Conservation (phyloP, 2,888 invertebrate genomes). For the Dolomedes plantarius region DNA sequence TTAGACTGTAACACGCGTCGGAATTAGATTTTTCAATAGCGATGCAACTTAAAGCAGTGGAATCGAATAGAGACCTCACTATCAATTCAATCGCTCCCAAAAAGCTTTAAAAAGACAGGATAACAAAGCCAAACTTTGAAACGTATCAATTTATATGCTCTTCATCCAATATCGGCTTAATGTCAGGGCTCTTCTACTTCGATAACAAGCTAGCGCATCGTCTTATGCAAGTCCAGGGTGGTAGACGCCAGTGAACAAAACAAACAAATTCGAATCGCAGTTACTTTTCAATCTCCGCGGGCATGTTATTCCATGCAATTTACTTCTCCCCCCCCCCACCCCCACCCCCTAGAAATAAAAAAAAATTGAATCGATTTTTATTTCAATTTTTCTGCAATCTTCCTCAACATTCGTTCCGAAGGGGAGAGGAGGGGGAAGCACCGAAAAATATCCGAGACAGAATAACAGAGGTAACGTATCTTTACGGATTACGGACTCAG, state of each 20-base stretch:
- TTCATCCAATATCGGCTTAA: conserved; percentile 64
- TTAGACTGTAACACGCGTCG: too few species aligned
- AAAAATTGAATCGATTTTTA: conserved; percentile 53
- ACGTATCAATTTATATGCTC: conserved; percentile 52
- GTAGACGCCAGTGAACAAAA: conserved; percentile 29
- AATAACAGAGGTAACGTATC: conserved; percentile 55
- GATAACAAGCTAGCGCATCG: conserved; percentile 44
- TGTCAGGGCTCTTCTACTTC: conserved; percentile 24
- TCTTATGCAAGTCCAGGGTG: neutral
- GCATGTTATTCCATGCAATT: conserved; percentile 68
- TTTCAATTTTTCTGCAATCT: conserved; percentile 43
- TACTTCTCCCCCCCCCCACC: conserved; percentile 37
- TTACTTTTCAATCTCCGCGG: conserved; percentile 67
- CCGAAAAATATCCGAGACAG: conserved; percentile 22
- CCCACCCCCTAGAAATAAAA: neutral
- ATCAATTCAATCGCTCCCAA: neutral
- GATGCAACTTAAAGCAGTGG: too few species aligned
- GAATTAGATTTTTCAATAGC: too few species aligned
- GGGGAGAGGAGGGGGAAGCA: too few species aligned
- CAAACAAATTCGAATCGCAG: conserved; percentile 64
- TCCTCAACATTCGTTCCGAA: conserved; percentile 19
- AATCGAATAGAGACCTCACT: too few species aligned
- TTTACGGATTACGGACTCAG: conserved; percentile 31
- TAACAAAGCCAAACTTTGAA: neutral
- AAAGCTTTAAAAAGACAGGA: neutral